These are phyloP conservation scores for Drosophila pachea DNA, from an alignment of 1,140 invertebrate species.

Conservation along the genomic window DNA sequence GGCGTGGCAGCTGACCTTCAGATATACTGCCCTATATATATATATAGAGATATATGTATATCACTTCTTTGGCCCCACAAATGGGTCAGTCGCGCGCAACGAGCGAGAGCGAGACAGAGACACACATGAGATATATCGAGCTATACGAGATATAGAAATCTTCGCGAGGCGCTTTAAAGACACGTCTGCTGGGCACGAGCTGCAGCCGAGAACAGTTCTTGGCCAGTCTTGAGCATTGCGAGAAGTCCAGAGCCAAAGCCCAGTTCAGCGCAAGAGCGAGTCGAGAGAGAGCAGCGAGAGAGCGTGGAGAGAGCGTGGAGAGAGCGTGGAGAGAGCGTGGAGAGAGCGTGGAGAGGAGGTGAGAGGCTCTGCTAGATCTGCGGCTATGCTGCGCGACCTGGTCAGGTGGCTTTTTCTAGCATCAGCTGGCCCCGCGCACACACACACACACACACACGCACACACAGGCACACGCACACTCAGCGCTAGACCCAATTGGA, in stretches of 20 bases:
- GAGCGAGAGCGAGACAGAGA: constrained; percentile 9
- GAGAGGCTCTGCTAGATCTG: constrained; percentile 23
- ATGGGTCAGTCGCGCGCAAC: constrained; percentile 2
- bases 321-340: background rate
- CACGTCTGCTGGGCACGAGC: constrained; percentile 49
- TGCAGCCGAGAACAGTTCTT: constrained; percentile 44
- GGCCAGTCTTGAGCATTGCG: constrained; percentile 13
- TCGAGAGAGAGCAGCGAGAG: background rate
- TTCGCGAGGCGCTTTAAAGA: constrained; percentile 4
- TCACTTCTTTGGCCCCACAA: constrained; percentile 3
- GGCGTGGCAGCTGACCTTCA: constrained; percentile 15
- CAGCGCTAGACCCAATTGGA: constrained; percentile 15
- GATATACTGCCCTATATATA: constrained; percentile 3
- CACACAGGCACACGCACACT: background rate
- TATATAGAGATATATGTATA: constrained; percentile 9
- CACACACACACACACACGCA: background rate
- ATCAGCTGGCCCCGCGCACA: constrained; percentile 29
- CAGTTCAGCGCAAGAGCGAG: background rate
- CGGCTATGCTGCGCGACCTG: constrained; percentile 16
- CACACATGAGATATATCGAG: background rate
- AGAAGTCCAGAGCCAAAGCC: constrained; percentile 20
- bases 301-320: background rate
- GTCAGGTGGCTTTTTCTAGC: constrained; percentile 37
- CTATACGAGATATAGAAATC: background rate
- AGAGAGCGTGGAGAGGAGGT: constrained; percentile 2